A percentile compares a stretch with the other conserved stretches of the same genome.
phyloP scores from a whole-genome alignment of 2,888 invertebrate genomes.

The Dicroscelio sp. region DNA sequence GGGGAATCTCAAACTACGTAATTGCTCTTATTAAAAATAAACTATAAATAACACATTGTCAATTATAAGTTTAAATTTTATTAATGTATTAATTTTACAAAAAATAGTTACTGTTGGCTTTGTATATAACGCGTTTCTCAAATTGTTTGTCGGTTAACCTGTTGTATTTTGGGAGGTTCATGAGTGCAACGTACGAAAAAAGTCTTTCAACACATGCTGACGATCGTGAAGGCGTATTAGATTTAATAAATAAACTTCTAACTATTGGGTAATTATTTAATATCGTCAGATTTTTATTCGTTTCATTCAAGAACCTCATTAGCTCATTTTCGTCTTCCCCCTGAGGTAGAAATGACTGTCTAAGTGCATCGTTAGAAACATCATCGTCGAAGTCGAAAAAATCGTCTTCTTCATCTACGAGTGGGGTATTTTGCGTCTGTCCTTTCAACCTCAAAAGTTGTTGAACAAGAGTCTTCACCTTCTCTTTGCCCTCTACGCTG shows the following conservation, averaged over 20 bases:
- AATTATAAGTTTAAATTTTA: too few species aligned
- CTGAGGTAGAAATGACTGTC: background rate
- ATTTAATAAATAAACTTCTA: background rate
- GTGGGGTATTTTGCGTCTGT: background rate
- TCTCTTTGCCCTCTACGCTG: background rate
- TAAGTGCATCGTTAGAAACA: background rate
- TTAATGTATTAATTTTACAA: too few species aligned
- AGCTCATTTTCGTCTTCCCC: background rate
- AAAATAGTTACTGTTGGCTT: too few species aligned
- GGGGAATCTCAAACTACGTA: too few species aligned
- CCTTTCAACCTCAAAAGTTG: background rate
- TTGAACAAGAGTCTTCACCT: too few species aligned
- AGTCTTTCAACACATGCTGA: background rate
- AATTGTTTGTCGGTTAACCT: background rate
- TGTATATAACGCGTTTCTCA: background rate
- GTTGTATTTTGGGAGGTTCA: background rate
- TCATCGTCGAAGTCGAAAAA: background rate
- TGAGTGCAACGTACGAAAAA: background rate
- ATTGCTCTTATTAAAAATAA: too few species aligned
- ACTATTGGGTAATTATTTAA: background rate
- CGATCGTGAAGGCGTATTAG: background rate
- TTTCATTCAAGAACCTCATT: slow-evolving; percentile 5
- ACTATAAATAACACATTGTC: too few species aligned
- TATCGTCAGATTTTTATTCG: background rate
- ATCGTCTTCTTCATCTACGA: background rate